These are phyloP conservation scores for Meloidogyne chitwoodi DNA, from an alignment of 1,140 invertebrate species.

Conservation along the genomic window DNA sequence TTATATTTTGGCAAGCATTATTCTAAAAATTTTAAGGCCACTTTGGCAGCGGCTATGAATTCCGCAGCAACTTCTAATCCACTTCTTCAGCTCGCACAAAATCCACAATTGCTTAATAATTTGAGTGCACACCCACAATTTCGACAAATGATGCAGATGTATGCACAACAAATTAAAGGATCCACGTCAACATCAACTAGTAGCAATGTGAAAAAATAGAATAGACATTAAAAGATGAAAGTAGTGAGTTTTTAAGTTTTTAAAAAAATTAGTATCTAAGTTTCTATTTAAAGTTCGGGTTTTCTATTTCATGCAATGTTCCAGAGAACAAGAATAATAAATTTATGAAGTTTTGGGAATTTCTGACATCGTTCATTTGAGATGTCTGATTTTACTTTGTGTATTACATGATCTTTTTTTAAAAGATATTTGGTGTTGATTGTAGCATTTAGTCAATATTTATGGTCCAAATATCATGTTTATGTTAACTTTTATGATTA, in stretches of 20 bases:
- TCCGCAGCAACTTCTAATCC: not conserved
- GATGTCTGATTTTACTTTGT: too few species aligned
- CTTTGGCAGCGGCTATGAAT: not conserved
- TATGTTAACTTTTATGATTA: too few species aligned
- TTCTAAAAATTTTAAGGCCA: not conserved
- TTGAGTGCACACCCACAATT: conserved; percentile 36
- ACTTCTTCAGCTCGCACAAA: not conserved
- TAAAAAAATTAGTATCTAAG: not conserved
- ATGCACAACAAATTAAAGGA: conserved; percentile 29
- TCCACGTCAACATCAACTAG: not conserved
- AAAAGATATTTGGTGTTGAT: too few species aligned
- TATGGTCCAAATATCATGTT: too few species aligned
- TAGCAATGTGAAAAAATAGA: conserved; percentile 5
- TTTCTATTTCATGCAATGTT: not conserved
- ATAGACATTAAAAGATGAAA: not conserved
- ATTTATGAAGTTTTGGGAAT: too few species aligned
- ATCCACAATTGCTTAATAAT: conserved; percentile 21
- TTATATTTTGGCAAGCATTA: not conserved
- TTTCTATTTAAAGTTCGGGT: not conserved
- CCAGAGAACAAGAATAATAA: not conserved
- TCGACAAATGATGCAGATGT: conserved; percentile 33
- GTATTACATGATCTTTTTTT: too few species aligned
- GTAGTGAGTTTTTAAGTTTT: not conserved
- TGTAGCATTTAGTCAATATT: too few species aligned
- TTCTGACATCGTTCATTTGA: too few species aligned